Percentiles rank a stretch among this genome's conserved stretches.
These are phyloP conservation scores for Trissoscelio sp. DNA, from an alignment of 2,888 invertebrate species.

Conservation along the genomic window DNA sequence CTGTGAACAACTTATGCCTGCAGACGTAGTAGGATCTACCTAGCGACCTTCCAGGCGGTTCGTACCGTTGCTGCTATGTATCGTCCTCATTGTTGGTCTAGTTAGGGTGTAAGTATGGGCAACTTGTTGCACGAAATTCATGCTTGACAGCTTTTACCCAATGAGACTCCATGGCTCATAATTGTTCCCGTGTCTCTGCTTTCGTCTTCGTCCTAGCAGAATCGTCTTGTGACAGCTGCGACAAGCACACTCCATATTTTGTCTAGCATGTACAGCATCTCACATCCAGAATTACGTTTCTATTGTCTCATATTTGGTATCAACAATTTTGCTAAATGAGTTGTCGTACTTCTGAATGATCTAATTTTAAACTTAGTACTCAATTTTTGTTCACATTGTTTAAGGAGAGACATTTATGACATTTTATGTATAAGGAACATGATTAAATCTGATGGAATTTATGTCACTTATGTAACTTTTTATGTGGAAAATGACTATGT, in stretches of 20 bases:
- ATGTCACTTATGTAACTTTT: too few relatives aligned
- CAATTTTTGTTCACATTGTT: too few relatives aligned
- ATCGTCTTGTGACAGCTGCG: conserved; percentile 77
- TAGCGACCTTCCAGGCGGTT: conserved; percentile 35
- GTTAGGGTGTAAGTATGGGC: conserved; percentile 72
- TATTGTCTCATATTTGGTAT: not conserved
- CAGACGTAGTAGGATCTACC: conserved; percentile 41
- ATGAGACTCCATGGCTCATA: conserved; percentile 71
- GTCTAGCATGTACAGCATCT: conserved; percentile 23
- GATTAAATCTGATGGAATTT: too few relatives aligned
- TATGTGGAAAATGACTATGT: too few relatives aligned
- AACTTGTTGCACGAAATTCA: conserved; percentile 79
- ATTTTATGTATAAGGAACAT: too few relatives aligned
- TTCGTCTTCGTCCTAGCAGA: conserved; percentile 75
- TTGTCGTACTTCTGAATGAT: too few relatives aligned
- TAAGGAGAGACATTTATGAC: too few relatives aligned
- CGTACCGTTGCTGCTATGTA: conserved; percentile 41
- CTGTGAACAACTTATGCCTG: conserved; percentile 67
- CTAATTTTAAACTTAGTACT: too few relatives aligned
- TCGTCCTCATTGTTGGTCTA: conserved; percentile 69
- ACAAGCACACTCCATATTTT: conserved; percentile 56
- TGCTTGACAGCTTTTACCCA: conserved; percentile 73
- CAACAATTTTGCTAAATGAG: too few relatives aligned
- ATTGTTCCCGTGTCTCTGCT: conserved; percentile 69
- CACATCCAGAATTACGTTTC: not conserved